These are phyloP conservation scores for Diogma glabrata DNA, from an alignment of 2,888 invertebrate genomes.

Conservation along the genomic window DNA sequence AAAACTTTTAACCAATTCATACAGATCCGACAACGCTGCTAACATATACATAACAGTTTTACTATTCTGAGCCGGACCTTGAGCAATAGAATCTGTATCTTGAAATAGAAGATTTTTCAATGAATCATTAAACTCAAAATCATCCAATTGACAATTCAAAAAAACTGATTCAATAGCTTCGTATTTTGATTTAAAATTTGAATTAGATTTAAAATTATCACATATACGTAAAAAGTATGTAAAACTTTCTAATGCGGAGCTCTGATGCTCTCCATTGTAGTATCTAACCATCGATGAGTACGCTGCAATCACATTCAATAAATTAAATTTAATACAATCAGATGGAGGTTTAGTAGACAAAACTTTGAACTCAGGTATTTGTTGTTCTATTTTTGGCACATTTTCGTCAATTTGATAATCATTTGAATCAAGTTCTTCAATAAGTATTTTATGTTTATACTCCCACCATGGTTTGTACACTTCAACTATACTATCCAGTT, in stretches of 20 bases:
- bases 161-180: conserved; percentile 1
- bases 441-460: background rate
- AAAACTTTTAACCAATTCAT: background rate
- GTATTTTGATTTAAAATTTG: background rate
- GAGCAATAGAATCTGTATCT: background rate
- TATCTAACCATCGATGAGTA: background rate
- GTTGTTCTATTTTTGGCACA: background rate
- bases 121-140: background rate
- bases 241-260: background rate
- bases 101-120: no score
- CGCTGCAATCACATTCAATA: background rate
- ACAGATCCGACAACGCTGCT: background rate
- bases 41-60: background rate
- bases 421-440: background rate
- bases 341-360: background rate
- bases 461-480: conserved; percentile 1
- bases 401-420: background rate
- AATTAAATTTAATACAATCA: background rate
- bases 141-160: background rate
- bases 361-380: background rate
- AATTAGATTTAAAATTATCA: conserved; percentile 1
- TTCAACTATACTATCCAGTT: background rate
- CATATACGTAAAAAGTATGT: conserved; percentile 1
- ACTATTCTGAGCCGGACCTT: background rate
- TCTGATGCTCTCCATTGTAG: background rate